A percentile compares a stretch with the other conserved stretches of the same genome.
These are phyloP conservation scores for Noctuana brunneofusca DNA, from an alignment of 2,888 invertebrate species.

Conservation along the genomic window DNA sequence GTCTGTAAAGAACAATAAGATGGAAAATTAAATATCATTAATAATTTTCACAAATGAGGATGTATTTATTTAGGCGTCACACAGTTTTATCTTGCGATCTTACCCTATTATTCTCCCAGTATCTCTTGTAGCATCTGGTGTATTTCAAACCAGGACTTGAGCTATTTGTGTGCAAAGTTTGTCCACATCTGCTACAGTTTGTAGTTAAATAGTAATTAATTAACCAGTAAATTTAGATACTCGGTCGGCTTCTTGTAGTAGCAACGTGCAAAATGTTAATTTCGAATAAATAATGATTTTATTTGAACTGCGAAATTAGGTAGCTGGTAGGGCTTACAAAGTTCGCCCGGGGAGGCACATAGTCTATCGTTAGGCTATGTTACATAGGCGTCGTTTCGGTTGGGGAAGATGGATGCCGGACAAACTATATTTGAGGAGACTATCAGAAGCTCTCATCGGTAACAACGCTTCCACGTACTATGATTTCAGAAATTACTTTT, in stretches of 20 bases:
- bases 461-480: too few species aligned
- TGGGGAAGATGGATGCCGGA: too few species aligned
- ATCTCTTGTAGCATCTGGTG: conserved; percentile 30
- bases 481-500: too few species aligned
- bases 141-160: conserved; percentile 31
- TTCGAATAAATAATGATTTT: neutral
- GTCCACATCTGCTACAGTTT: conserved; percentile 32
- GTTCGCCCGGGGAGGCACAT: too few species aligned
- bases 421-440: too few species aligned
- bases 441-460: too few species aligned
- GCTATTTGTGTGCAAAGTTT: conserved; percentile 32
- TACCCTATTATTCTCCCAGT: conserved; percentile 25
- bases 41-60: conserved; percentile 5
- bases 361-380: too few species aligned
- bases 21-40: conserved; percentile 5
- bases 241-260: conserved; percentile 8
- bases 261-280: neutral
- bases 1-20: neutral
- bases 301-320: too few species aligned
- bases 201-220: conserved; percentile 30
- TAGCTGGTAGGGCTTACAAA: too few species aligned
- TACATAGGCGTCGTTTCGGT: too few species aligned
- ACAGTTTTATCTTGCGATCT: conserved; percentile 23
- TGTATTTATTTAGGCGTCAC: conserved; percentile 16
- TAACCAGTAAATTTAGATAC: conserved; percentile 26